These are phyloP conservation scores for Podocnemis expansa DNA, from an alignment of 2,113 vertebrate species.

Conservation along the genomic window DNA sequence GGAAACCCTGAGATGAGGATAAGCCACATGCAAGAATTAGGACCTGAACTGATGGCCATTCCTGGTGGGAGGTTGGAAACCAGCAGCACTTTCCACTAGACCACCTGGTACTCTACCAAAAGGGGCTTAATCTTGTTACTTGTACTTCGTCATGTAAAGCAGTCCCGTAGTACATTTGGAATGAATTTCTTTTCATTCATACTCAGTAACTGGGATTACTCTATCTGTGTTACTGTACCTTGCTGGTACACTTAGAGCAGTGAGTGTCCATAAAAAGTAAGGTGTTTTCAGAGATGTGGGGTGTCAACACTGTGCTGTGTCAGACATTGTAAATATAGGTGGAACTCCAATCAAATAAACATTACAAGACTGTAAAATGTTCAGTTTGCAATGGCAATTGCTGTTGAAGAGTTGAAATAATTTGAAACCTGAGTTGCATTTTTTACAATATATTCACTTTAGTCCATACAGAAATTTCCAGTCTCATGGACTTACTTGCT, in stretches of 20 bases:
- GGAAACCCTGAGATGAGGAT: neutral
- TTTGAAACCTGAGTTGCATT: neutral
- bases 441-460: neutral
- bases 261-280: neutral
- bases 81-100: neutral
- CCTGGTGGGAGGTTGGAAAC: neutral
- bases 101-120: neutral
- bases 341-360: neutral
- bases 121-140: neutral
- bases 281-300: neutral
- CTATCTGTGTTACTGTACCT: neutral
- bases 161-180: neutral
- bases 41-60: neutral
- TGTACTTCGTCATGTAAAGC: neutral
- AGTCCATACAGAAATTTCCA: neutral
- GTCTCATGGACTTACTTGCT: neutral
- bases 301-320: neutral
- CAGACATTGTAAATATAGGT: neutral
- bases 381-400: neutral
- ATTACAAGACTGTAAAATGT: accelerated
- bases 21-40: neutral
- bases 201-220: neutral
- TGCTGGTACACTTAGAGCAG: neutral
- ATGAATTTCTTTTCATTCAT: neutral
- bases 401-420: neutral